Evolutionary conservation across 2,888 invertebrate genomes (phyloP), one percentile per base, ranked within the genome.

Genomic region (Synanthedon tipuliformis): DNA sequence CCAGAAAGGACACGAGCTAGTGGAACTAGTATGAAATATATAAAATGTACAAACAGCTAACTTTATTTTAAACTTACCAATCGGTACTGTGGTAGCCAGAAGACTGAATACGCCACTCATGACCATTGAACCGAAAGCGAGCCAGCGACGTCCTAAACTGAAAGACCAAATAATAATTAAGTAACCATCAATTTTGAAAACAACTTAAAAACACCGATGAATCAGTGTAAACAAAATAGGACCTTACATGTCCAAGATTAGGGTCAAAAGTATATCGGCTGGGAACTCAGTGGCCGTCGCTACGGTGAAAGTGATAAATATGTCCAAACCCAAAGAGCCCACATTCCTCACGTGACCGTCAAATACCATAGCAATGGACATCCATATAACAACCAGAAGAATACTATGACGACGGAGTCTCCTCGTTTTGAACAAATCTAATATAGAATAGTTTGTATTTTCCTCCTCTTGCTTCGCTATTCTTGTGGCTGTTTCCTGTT

Each of bases 271-370:
- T 0, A 94, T 88, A 71, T 95, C 95, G 1, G 95, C 95, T 0
- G 95, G 95, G 50, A 95, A 89, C 73, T 95, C 95, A 0, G 95
- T 95, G 1, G 92, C 92, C 0, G 93, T 92, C 0, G 95, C 95
- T 1, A 95, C 89, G 0, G 95, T 94, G 71, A 95, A 95, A 0
- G 95, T 95, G 53, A 94, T 73, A 70, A 95, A 95, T 59, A 95
- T 89, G 65, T 95, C 92, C 59, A 95, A 78, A 0, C 94, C 95
- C 41, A 96, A 78, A 10, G 94, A 92, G 3, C 94, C 94, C 0
- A 95, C 95, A 68, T 95, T 96, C 64, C 96, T 89, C 13, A 95
- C 95, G 71, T 96, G 96, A 0, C 95, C 95, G 69, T 96, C 95
- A 72, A 95, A 95, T 0, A 94, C 94, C 79, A 96, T 81, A 0